phyloP scores from a whole-genome alignment of 2,888 invertebrate species.

The Acleris holmiana region DNA sequence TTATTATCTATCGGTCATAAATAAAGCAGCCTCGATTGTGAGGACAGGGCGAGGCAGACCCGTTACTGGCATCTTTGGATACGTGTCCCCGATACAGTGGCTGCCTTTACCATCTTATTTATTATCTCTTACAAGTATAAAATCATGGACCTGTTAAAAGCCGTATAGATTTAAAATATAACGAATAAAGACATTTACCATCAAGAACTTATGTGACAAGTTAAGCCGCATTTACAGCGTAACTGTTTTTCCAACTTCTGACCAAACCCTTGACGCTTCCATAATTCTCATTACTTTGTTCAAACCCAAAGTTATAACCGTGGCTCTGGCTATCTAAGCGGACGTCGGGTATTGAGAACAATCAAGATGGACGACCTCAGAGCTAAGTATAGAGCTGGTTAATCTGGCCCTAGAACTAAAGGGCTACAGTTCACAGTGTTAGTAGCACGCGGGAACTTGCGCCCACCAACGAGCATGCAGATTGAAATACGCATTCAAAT shows the following conservation, averaged over 20 bases:
- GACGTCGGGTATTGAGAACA: constrained; percentile 33
- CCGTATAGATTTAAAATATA: too few species aligned
- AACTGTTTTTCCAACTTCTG: neutral
- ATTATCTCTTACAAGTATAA: constrained; percentile 16
- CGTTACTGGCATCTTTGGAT: constrained; percentile 48
- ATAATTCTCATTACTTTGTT: constrained; percentile 12
- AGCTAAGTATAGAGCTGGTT: constrained; percentile 28
- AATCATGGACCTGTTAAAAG: constrained; percentile 8
- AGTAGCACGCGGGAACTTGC: constrained; percentile 36
- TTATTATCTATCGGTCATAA: neutral
- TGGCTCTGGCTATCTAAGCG: neutral
- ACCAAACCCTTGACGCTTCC: constrained; percentile 4
- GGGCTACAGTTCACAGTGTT: constrained; percentile 38
- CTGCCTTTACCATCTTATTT: constrained; percentile 10
- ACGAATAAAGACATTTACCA: neutral
- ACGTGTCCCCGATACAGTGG: constrained; percentile 46
- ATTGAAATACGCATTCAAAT: neutral
- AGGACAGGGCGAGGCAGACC: constrained; percentile 46
- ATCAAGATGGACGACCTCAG: constrained; percentile 41
- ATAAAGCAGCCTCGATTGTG: constrained; percentile 18
- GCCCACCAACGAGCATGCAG: constrained; percentile 8
- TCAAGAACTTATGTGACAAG: neutral
- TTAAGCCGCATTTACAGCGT: too few species aligned
- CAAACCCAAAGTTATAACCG: constrained; percentile 6
- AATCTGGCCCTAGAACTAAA: constrained; percentile 26